phyloP scores from a whole-genome alignment of 1,140 invertebrate genomes.

The Reticulitermes speratus region DNA sequence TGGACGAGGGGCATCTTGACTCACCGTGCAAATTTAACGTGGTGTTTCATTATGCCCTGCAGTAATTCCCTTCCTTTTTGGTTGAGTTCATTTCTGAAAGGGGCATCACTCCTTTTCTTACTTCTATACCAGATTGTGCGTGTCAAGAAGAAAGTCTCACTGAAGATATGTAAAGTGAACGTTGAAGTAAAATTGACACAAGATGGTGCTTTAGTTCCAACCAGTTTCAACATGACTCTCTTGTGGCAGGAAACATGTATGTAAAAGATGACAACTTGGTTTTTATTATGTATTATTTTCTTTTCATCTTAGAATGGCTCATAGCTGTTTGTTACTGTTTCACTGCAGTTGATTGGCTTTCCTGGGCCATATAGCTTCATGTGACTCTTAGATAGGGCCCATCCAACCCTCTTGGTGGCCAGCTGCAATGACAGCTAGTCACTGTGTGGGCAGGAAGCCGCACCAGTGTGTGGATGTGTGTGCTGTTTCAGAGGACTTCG shows the following conservation, averaged over 20 bases:
- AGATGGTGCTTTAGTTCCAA: conserved; percentile 9
- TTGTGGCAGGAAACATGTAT: conserved; percentile 18
- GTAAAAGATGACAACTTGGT: conserved; percentile 6
- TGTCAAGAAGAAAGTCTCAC: neutral
- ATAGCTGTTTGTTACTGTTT: neutral
- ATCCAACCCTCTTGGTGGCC: neutral
- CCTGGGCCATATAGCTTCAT: neutral
- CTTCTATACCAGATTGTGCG: neutral
- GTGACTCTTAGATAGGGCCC: neutral
- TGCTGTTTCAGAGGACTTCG: neutral
- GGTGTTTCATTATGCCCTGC: neutral
- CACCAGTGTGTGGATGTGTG: neutral
- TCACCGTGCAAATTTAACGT: neutral
- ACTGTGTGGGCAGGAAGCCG: neutral
- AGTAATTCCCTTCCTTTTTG: neutral
- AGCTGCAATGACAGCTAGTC: neutral
- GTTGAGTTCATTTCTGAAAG: neutral
- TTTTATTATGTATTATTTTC: conserved; percentile 7
- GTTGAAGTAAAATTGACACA: neutral
- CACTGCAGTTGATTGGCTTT: neutral
- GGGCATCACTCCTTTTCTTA: neutral
- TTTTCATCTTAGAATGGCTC: neutral
- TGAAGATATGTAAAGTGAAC: conserved; percentile 8
- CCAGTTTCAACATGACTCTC: conserved; percentile 12
- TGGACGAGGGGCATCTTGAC: neutral